Evolutionary conservation across 2,888 invertebrate species (phyloP).

Genomic region (Nebria salina): DNA sequence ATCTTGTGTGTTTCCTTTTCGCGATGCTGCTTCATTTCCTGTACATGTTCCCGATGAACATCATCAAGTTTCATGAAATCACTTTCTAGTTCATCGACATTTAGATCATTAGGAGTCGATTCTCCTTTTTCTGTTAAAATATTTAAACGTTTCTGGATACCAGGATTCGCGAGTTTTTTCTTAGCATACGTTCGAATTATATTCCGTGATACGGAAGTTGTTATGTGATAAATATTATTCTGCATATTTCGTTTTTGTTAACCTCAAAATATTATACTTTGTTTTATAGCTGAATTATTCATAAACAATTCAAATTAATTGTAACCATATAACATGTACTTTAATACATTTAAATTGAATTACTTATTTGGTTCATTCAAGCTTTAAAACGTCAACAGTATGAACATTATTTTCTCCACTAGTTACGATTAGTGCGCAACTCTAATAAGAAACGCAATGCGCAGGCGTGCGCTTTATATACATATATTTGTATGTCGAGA

Average conservation of each 20-base stretch:
- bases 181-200: slow-evolving; percentile 29
- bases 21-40: slow-evolving; percentile 64
- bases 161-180: slow-evolving; percentile 49
- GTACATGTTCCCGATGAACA: slow-evolving; percentile 66
- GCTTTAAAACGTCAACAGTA: too few species aligned
- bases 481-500: too few species aligned
- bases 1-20: slow-evolving; percentile 68
- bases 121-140: slow-evolving; percentile 47
- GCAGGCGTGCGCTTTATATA: too few species aligned
- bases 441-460: too few species aligned
- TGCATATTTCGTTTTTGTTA: slow-evolving; percentile 17
- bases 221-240: slow-evolving; percentile 16
- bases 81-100: slow-evolving; percentile 62
- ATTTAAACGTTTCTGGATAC: slow-evolving; percentile 48
- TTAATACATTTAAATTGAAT: too few species aligned
- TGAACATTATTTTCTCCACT: too few species aligned
- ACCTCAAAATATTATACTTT: background rate
- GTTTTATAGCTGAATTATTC: background rate
- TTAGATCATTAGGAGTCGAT: slow-evolving; percentile 53
- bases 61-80: slow-evolving; percentile 66
- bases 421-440: too few species aligned
- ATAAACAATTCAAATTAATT: background rate
- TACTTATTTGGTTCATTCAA: too few species aligned
- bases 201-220: slow-evolving; percentile 16
- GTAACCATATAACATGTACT: too few species aligned